A percentile compares a stretch with the other conserved stretches of the same genome.
Evolutionary conservation across 2,888 invertebrate genomes (phyloP).

Genomic region (Chrysolina haemoptera): DNA sequence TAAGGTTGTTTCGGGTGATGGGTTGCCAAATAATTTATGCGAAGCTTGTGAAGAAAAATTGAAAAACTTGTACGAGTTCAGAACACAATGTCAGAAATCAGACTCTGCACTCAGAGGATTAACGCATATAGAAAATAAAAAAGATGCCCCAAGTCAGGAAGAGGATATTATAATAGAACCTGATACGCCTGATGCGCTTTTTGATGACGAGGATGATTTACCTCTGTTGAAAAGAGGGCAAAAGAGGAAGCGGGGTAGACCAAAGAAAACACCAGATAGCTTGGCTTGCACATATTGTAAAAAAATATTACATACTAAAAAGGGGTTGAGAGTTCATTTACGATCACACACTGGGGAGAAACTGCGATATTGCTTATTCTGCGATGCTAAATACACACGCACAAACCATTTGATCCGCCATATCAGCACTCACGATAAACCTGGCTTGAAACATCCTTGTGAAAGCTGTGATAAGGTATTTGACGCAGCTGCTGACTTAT

Average conservation of each 20-base stretch:
- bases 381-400: conserved; percentile 64
- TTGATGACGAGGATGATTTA: conserved; percentile 57
- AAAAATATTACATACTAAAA: conserved; percentile 62
- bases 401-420: conserved; percentile 65
- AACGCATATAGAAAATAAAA: conserved; percentile 48
- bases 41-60: conserved; percentile 65
- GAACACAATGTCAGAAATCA: conserved; percentile 67
- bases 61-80: conserved; percentile 66
- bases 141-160: conserved; percentile 46
- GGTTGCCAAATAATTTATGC: conserved; percentile 66
- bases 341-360: conserved; percentile 65
- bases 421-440: conserved; percentile 62
- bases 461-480: conserved; percentile 53
- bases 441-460: conserved; percentile 51
- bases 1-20: conserved; percentile 65
- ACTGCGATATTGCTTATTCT: conserved; percentile 63
- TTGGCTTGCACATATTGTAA: conserved; percentile 64
- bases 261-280: conserved; percentile 49
- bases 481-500: conserved; percentile 50
- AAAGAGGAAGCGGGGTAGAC: conserved; percentile 52
- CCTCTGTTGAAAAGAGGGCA: conserved; percentile 49
- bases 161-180: conserved; percentile 60
- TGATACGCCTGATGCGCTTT: conserved; percentile 54
- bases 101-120: conserved; percentile 64
- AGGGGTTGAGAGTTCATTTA: conserved; percentile 64